phyloP scores from a whole-genome alignment of 2,113 vertebrate genomes.

The Strigops habroptila region DNA sequence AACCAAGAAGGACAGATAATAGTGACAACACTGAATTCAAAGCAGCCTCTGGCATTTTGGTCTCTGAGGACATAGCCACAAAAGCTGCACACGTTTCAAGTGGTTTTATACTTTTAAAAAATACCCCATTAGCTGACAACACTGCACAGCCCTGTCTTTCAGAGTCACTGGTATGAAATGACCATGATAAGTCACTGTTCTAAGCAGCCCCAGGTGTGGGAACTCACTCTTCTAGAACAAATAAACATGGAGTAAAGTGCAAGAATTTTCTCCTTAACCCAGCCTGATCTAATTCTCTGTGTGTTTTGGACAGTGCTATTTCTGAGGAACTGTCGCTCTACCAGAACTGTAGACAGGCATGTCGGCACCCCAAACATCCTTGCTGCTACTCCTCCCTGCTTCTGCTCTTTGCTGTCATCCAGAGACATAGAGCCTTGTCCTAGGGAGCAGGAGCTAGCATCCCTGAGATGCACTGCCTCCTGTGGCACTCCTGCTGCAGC shows the following conservation, averaged over 20 bases:
- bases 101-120: not conserved
- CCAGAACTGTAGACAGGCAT: not conserved
- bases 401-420: not conserved
- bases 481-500: not conserved
- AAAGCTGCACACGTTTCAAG: not conserved
- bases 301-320: not conserved
- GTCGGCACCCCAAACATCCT: not conserved
- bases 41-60: not conserved
- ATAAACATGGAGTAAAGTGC: not conserved
- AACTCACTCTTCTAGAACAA: not conserved
- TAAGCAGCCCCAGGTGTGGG: not conserved
- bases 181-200: not conserved
- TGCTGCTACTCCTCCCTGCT: not conserved
- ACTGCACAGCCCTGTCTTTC: not conserved
- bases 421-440: not conserved
- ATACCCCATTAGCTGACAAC: not conserved
- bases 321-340: not conserved
- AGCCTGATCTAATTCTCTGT: not conserved
- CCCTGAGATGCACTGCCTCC: not conserved
- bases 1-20: not conserved
- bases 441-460: not conserved
- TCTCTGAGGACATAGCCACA: conserved; percentile 34
- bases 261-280: not conserved
- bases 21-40: not conserved
- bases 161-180: not conserved